phyloP scores from a whole-genome alignment of 2,888 invertebrate species.

The Apamea sordens region DNA sequence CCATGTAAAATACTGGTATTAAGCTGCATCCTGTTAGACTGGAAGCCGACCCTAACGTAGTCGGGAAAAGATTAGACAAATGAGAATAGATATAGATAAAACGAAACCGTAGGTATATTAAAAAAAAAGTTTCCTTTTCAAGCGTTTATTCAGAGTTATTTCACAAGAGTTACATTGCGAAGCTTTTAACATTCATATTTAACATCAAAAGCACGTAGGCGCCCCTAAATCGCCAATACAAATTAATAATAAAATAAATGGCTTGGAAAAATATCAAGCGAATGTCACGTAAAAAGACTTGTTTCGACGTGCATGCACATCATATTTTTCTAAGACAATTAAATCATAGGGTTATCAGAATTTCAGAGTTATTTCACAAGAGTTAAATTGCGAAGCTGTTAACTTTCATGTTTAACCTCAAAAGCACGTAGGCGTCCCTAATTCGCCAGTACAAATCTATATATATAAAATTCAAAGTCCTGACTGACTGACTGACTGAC shows the following conservation, averaged over 20 bases:
- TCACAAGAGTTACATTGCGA: neutral
- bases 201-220: neutral
- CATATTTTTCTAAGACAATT: slow-evolving; percentile 2
- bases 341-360: neutral
- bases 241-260: slow-evolving; percentile 6
- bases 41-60: too few species aligned
- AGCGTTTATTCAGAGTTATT: neutral
- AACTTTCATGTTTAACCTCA: too few species aligned
- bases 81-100: neutral
- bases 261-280: neutral
- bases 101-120: neutral
- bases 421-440: too few species aligned
- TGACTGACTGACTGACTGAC: too few species aligned
- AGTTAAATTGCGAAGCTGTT: too few species aligned
- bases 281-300: neutral
- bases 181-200: slow-evolving; percentile 1
- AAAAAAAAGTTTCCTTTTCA: neutral
- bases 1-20: too few species aligned
- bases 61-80: too few species aligned
- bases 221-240: slow-evolving; percentile 9
- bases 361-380: too few species aligned
- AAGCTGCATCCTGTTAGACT: too few species aligned
- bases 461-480: too few species aligned
- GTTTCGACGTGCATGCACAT: slow-evolving; percentile 9
- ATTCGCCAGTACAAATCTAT: too few species aligned